Evolutionary conservation across 2,113 vertebrate genomes (phyloP).

Genomic region (Thymallus thymallus): DNA sequence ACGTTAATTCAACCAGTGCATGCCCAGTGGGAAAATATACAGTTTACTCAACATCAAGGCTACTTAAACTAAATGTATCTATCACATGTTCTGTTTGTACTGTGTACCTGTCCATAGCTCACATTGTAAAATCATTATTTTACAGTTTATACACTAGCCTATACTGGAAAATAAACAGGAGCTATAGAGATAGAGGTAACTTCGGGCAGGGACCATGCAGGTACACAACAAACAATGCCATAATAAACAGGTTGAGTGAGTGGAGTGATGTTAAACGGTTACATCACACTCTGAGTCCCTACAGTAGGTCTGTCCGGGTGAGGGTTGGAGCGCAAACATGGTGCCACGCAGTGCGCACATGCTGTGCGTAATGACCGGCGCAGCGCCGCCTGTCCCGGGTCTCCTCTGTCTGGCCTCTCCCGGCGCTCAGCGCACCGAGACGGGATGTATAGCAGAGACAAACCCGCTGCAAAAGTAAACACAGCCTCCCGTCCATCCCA

Average conservation of each 20-base stretch:
- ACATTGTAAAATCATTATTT: too few relatives aligned
- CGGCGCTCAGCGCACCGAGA: neutral
- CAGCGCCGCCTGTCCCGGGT: neutral
- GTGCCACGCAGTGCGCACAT: neutral
- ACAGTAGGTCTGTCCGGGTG: neutral
- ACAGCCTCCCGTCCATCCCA: conserved; percentile 60
- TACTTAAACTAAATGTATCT: too few relatives aligned
- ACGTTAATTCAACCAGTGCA: too few relatives aligned
- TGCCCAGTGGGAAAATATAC: too few relatives aligned
- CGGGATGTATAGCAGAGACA: conserved; percentile 12
- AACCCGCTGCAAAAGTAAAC: conserved; percentile 65
- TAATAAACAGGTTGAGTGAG: neutral
- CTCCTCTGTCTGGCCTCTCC: neutral
- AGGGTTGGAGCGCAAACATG: neutral
- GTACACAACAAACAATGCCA: neutral
- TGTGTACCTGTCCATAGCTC: too few relatives aligned
- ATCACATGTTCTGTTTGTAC: too few relatives aligned
- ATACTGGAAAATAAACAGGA: neutral
- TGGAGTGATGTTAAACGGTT: neutral
- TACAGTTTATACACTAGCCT: too few relatives aligned
- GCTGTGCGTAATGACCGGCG: conserved; percentile 11
- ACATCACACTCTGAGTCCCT: neutral
- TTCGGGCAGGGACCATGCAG: neutral
- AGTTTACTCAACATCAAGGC: too few relatives aligned
- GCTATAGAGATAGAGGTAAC: neutral